Conservation (phyloP, 2,113 vertebrate species). For the Melanerpes aurifrons region DNA sequence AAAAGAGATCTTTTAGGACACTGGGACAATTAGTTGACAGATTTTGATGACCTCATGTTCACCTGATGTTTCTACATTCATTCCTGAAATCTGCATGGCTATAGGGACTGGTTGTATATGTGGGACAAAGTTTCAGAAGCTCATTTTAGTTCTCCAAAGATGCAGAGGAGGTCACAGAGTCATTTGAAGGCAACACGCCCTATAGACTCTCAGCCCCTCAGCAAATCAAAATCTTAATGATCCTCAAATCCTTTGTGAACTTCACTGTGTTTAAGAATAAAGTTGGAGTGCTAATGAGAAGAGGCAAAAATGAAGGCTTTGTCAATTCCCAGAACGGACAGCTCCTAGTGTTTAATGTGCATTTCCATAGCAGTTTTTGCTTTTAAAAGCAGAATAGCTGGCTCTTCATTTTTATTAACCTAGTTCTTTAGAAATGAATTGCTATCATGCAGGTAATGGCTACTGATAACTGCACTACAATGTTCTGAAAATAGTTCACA, state of each 20-base stretch:
- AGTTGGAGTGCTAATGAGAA: not conserved
- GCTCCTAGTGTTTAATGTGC: not conserved
- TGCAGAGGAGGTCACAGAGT: not conserved
- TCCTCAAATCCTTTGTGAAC: not conserved
- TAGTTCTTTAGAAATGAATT: not conserved
- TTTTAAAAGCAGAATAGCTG: not conserved
- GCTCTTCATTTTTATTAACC: not conserved
- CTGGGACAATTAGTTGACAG: no score
- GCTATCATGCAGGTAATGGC: not conserved
- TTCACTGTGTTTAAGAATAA: not conserved
- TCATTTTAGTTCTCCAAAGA: not conserved
- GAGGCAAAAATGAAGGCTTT: not conserved
- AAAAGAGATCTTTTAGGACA: no score
- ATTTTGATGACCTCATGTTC: not conserved
- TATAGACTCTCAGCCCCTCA: not conserved
- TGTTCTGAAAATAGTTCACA: not conserved
- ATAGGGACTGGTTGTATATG: not conserved
- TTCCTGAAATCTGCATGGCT: not conserved
- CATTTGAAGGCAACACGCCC: not conserved
- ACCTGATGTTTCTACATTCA: not conserved
- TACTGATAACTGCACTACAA: not conserved
- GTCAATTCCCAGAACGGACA: not conserved
- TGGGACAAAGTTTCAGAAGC: not conserved
- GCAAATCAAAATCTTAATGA: not conserved
- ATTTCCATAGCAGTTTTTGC: not conserved